Base-by-base conservation (phyloP, 1,140 invertebrate genomes). In the Diachasma alloeum region DNA sequence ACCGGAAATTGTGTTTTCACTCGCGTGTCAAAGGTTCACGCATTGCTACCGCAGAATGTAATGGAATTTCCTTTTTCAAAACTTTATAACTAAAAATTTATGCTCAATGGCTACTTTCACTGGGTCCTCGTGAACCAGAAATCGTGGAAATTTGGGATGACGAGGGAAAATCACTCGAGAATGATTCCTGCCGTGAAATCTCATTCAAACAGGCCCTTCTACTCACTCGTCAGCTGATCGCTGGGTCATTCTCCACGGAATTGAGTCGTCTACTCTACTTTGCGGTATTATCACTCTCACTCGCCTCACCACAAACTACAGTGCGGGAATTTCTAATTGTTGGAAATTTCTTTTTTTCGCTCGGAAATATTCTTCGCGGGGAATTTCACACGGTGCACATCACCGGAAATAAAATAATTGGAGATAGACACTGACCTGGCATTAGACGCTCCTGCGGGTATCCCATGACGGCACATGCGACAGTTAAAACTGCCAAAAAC, bases 391-490 rank as follows among this genome's bases (percentile, higher is more conserved):
- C 6, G 13, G 69, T 67, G 36, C 46, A 56, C n/a, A 17, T 17
- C 39, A 13, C 39, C 13, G 39, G 39, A 13, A 42, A 15, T 1
- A 44, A 24, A 71, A 31, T 26, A 69, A 75, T 48, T 36, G 13
- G 44, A 26, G 17, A 53, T 53, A 44, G 56, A 69, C 44, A 79
- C 82, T 72, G 77, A 89, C 88, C 88, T 88, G 84, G 76, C 81
- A 82, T 86, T 24, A 84, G 79, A 76, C 83, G 83, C 22, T 84
- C 84, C 78, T 89, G 87, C 46, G 84, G 87, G 78, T 87, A 88
- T 86, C 87, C 88, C 76, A 84, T 80, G 72, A 87, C 86, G 75
- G 77, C 80, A 67, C 79, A 78, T 31, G 83, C 72, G 31, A 87
- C 48, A 63, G 82, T 74, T 17, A 81, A 44, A 17, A 87, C 22